Conservation (phyloP, 2,888 invertebrate genomes). For the Pseudeuparius sepicola region DNA sequence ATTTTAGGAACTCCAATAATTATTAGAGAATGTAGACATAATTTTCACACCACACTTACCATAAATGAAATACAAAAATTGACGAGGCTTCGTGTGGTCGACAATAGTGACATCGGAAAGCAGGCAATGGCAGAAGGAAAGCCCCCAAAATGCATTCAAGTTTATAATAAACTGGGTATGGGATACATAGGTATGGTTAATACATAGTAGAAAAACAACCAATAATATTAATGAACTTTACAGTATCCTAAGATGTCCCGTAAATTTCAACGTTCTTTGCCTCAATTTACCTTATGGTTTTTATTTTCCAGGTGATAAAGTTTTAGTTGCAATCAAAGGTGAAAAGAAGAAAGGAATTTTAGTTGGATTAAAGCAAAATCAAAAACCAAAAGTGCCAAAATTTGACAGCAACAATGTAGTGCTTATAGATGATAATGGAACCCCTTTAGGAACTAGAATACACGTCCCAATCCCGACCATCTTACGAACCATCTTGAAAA, state of each 20-base stretch:
- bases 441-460: constrained; percentile 90
- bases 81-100: constrained; percentile 81
- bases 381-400: constrained; percentile 71
- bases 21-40: constrained; percentile 14
- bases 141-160: constrained; percentile 87
- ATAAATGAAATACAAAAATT: constrained; percentile 61
- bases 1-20: no score
- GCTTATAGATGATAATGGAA: constrained; percentile 87
- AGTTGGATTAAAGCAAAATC: constrained; percentile 79
- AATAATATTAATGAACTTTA: no score
- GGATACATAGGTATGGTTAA: constrained; percentile 55
- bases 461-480: constrained; percentile 90
- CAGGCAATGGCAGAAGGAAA: constrained; percentile 90
- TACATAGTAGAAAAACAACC: no score
- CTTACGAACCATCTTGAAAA: constrained; percentile 68
- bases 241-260: constrained; percentile 3
- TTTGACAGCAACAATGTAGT: constrained; percentile 96
- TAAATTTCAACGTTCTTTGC: neutral
- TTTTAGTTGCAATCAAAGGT: constrained; percentile 88
- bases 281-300: constrained; percentile 1
- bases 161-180: constrained; percentile 70
- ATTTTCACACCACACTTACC: constrained; percentile 49
- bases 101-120: constrained; percentile 93
- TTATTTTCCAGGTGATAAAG: constrained; percentile 59
- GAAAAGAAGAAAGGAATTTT: constrained; percentile 90